phyloP scores from a whole-genome alignment of 2,888 invertebrate genomes.

The Drepana falcataria region DNA sequence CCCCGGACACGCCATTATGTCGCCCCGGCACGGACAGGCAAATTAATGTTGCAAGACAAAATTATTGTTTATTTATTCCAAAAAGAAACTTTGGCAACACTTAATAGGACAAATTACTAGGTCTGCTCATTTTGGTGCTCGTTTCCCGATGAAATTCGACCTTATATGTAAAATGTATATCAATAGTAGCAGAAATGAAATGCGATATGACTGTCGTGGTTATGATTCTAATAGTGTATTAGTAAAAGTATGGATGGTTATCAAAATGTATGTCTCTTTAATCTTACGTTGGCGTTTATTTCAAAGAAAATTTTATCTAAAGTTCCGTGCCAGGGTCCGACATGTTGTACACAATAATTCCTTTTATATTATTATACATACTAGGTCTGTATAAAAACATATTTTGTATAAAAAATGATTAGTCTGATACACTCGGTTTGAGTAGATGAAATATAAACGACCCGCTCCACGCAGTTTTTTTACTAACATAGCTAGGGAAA shows the following conservation, averaged over 20 bases:
- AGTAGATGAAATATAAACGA: slow-evolving; percentile 12
- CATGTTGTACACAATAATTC: slow-evolving; percentile 11
- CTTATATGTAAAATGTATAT: too few relatives aligned
- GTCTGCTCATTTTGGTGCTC: too few relatives aligned
- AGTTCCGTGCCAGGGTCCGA: slow-evolving; percentile 13
- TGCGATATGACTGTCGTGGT: too few relatives aligned
- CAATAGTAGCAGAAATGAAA: too few relatives aligned
- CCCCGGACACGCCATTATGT: too few relatives aligned
- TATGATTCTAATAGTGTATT: too few relatives aligned
- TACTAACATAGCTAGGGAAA: not conserved
- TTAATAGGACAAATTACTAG: too few relatives aligned
- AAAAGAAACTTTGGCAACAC: too few relatives aligned
- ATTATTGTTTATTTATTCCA: too few relatives aligned
- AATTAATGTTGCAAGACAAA: too few relatives aligned
- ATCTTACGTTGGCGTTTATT: not conserved
- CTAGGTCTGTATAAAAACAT: slow-evolving; percentile 54
- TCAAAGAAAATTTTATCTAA: slow-evolving; percentile 10
- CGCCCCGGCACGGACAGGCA: too few relatives aligned
- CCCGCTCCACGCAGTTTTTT: slow-evolving; percentile 28
- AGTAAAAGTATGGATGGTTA: not conserved
- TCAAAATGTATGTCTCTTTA: not conserved
- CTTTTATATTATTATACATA: slow-evolving; percentile 26
- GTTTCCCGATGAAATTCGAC: too few relatives aligned
- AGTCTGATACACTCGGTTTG: slow-evolving; percentile 26
- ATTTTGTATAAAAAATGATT: slow-evolving; percentile 55